These are phyloP conservation scores for Nannoperca obscura DNA, from an alignment of 2,797 vertebrate species.

Conservation along the genomic window DNA sequence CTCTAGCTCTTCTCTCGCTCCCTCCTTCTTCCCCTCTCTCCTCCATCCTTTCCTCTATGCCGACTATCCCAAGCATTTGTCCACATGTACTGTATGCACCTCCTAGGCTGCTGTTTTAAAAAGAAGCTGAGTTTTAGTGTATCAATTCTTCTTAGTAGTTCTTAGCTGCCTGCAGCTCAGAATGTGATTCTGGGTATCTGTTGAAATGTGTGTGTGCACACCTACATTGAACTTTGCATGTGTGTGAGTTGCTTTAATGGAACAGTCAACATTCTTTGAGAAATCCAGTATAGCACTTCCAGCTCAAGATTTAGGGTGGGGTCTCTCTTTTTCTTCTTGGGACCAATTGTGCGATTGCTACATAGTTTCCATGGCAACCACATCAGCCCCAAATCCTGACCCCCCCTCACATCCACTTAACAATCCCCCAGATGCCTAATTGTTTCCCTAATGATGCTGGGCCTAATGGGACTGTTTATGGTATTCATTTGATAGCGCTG, in stretches of 20 bases:
- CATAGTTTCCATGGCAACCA: constrained; percentile 49
- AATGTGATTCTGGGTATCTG: not conserved
- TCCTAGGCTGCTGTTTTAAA: constrained; percentile 29
- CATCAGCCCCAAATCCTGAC: constrained; percentile 22
- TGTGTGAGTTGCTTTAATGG: not conserved
- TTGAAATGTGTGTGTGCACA: not conserved
- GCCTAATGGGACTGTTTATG: constrained; percentile 85
- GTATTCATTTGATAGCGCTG: constrained; percentile 78
- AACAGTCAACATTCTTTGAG: too few relatives aligned
- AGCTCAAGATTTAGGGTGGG: not conserved
- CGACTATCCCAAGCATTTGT: not conserved
- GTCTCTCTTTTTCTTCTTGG: not conserved
- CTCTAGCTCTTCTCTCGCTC: constrained; percentile 37
- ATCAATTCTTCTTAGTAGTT: not conserved
- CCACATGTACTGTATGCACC: not conserved
- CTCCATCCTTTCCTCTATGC: too few relatives aligned
- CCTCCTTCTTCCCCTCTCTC: not conserved
- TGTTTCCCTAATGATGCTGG: constrained; percentile 82
- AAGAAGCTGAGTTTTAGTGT: not conserved
- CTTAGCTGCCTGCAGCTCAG: constrained; percentile 30
- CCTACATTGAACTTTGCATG: constrained; percentile 40
- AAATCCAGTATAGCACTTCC: not conserved
- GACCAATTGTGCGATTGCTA: constrained; percentile 29
- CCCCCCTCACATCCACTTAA: constrained; percentile 65
- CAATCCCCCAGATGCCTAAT: constrained; percentile 83